A percentile compares a stretch with the other conserved stretches of the same genome.
Evolutionary conservation across 2,888 invertebrate species (phyloP).

Genomic region (Tillus elongatus): DNA sequence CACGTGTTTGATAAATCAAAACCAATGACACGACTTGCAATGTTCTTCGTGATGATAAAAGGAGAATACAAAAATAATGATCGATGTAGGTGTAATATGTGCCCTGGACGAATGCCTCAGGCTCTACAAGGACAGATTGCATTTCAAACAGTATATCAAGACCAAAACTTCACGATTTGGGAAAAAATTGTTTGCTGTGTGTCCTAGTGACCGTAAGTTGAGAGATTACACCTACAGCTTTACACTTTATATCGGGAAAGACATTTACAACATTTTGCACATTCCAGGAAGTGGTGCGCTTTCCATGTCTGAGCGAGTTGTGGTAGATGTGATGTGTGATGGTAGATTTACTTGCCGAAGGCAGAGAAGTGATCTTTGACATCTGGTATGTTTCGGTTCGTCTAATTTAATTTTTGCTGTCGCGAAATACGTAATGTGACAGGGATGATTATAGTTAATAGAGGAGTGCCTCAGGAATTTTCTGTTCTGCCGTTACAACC

Average conservation of each 20-base stretch:
- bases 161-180: conserved; percentile 3
- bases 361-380: conserved; percentile 12
- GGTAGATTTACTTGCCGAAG: conserved; percentile 1
- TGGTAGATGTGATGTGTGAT: conserved; percentile 5
- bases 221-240: neutral
- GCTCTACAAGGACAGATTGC: conserved; percentile 4
- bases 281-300: conserved; percentile 5
- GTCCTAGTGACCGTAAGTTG: neutral
- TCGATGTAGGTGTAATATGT: conserved; percentile 4
- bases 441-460: conserved; percentile 21
- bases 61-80: neutral
- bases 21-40: conserved; percentile 2
- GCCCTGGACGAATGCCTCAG: conserved; percentile 6
- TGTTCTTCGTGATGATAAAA: conserved; percentile 4
- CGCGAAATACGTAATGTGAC: conserved; percentile 21
- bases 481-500: neutral
- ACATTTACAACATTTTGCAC: conserved; percentile 3
- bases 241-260: conserved; percentile 3
- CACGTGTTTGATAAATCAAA: neutral
- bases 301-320: conserved; percentile 3
- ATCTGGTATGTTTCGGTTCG: conserved; percentile 21
- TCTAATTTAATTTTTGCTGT: conserved; percentile 18
- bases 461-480: conserved; percentile 12
- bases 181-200: conserved; percentile 2
- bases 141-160: conserved; percentile 6